Evolutionary conservation across 1,140 invertebrate genomes (phyloP), one percentile per base, ranked within the genome.

Genomic region (Drosophila neocordata): DNA sequence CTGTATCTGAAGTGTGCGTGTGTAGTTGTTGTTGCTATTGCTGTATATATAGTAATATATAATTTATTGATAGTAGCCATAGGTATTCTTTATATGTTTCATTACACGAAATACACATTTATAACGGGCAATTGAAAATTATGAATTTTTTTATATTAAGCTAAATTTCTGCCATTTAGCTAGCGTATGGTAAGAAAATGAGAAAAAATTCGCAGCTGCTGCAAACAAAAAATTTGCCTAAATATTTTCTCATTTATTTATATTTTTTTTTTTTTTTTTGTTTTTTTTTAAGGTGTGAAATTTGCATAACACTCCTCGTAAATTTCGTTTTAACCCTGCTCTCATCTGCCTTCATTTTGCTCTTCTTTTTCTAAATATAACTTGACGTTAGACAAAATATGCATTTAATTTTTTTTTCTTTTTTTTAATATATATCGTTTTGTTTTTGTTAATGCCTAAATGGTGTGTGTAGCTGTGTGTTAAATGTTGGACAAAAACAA

Each of bases 301-400:
- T 56, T 35, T 41, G 22, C 22, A 4, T 24, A 24, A 24, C 71
- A 59, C 58, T 18, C 35, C 64, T 57, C 51, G 58, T 71, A 71
- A 74, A 79, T 69, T 79, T 68, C 22, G 57, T 65, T 65, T 70
- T 59, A 70, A 70, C 66, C 65, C 51, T 48, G 24, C 31, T 60
- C 68, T 59, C 62, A 27, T 38, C 65, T 60, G 64, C 60, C 61
- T 64, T 61, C 76, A 72, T 60, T 64, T 15, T 79, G 65, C 62
- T 37, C 60, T 35, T 57, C 60, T 73, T 69, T 38, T 44, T 84
- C 73, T 84, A 74, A 84, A 84, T 77, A 81, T 73, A 79, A 84
- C 81, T 80, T 69, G 76, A 84, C 77, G 80, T 84, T 84, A 84
- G 77, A 85, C 81, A 84, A 84, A 84, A 84, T 84, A 84, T 84